phyloP scores from a whole-genome alignment of 2,113 vertebrate species.

The Gorilla gorilla region DNA sequence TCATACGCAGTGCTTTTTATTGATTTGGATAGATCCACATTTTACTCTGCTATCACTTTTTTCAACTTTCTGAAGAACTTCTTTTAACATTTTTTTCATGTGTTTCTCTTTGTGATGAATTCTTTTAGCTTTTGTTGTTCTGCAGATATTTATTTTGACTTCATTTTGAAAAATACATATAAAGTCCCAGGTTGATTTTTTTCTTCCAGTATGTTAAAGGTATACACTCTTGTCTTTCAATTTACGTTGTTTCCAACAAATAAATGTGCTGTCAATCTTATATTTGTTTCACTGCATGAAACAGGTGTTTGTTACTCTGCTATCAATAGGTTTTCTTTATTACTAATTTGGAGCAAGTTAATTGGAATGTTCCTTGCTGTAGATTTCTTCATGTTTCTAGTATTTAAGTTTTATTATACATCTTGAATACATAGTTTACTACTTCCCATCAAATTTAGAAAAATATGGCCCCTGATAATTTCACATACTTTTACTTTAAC shows the following conservation, averaged over 20 bases:
- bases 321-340: background rate
- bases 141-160: background rate
- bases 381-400: background rate
- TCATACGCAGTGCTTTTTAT: background rate
- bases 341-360: background rate
- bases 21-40: background rate
- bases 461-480: background rate
- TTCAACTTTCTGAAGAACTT: background rate
- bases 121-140: background rate
- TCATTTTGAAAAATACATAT: background rate
- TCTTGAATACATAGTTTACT: background rate
- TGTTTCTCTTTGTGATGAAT: background rate
- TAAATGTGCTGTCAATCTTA: background rate
- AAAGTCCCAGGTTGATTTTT: background rate
- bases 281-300: background rate
- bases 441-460: background rate
- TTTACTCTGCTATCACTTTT: background rate
- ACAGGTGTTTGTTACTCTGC: background rate
- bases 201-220: background rate
- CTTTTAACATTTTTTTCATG: background rate
- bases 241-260: background rate
- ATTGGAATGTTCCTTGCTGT: background rate
- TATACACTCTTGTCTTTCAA: background rate
- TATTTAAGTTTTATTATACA: background rate
- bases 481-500: background rate